Percentiles rank a stretch among this genome's conserved stretches.
Conservation (phyloP, 2,113 vertebrate genomes). For the Phrynocephalus versicolor region DNA sequence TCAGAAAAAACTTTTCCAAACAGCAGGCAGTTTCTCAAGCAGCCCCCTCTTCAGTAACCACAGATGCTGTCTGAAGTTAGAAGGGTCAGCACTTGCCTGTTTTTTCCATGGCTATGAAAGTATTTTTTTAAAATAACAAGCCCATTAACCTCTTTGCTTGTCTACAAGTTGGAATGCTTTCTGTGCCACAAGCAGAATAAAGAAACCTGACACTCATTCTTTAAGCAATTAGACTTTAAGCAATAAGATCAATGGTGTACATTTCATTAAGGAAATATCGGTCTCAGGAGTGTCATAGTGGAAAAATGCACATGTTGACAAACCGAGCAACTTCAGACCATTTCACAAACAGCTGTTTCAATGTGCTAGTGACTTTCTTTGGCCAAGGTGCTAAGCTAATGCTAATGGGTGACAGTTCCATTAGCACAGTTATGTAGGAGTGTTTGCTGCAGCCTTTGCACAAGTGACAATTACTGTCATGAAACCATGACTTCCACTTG, state of each 20-base stretch:
- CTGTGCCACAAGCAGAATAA: conserved; percentile 51
- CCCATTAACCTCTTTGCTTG: conserved; percentile 63
- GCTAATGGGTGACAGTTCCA: too few relatives aligned
- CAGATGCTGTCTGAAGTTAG: conserved; percentile 45
- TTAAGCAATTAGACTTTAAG: conserved; percentile 71
- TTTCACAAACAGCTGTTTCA: conserved; percentile 70
- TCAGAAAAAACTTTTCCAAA: conserved; percentile 2
- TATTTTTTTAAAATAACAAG: conserved; percentile 63
- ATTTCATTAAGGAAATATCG: conserved; percentile 75
- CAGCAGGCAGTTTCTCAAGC: conserved; percentile 39
- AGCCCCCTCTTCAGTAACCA: conserved; percentile 21
- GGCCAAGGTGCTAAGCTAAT: too few relatives aligned
- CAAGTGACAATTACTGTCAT: too few relatives aligned
- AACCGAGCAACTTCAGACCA: conserved; percentile 61
- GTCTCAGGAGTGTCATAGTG: conserved; percentile 49
- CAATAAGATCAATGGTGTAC: conserved; percentile 69
- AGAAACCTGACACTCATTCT: conserved; percentile 69
- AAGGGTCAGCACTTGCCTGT: conserved; percentile 49
- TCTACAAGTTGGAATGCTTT: conserved; percentile 67
- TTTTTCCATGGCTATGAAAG: conserved; percentile 58
- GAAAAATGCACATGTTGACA: conserved; percentile 52
- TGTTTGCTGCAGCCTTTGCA: too few relatives aligned
- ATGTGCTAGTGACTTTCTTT: too few relatives aligned
- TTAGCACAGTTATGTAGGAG: too few relatives aligned
- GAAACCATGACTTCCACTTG: too few relatives aligned